A percentile compares a stretch with the other conserved stretches of the same genome.
phyloP scores from a whole-genome alignment of 2,113 vertebrate genomes.

The Sigmodon hispidus region DNA sequence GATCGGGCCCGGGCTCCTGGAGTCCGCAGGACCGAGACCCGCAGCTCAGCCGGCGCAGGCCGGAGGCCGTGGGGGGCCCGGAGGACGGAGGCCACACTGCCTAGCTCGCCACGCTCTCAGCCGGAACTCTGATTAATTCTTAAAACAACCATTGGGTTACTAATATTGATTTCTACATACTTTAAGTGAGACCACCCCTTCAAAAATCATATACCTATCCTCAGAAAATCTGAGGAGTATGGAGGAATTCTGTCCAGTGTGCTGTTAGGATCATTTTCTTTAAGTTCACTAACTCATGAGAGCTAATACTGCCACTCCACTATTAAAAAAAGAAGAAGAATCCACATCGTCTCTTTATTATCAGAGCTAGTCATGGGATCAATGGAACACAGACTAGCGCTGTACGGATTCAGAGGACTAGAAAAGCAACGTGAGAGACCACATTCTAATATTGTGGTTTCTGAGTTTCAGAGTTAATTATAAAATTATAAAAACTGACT shows the following conservation, averaged over 20 bases:
- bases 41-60: too few relatives aligned
- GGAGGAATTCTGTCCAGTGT: neutral
- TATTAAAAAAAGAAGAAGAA: neutral
- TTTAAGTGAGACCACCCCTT: neutral
- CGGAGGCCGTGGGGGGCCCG: too few relatives aligned
- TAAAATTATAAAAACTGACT: neutral
- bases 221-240: neutral
- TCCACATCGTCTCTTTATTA: neutral
- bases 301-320: neutral
- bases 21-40: too few relatives aligned
- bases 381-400: neutral
- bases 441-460: neutral
- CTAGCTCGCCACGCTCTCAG: too few relatives aligned
- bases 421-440: neutral
- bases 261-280: neutral
- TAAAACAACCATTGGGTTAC: neutral
- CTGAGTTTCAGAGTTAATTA: neutral
- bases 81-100: too few relatives aligned
- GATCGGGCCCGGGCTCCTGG: too few relatives aligned
- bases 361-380: neutral
- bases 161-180: conserved; percentile 31
- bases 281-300: neutral
- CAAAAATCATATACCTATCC: neutral
- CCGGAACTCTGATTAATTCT: conserved; percentile 36
- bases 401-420: neutral